Percentiles rank a stretch among this genome's conserved stretches.
Conservation (phyloP, 2,888 invertebrate species). For the Orchesella flavescens region DNA sequence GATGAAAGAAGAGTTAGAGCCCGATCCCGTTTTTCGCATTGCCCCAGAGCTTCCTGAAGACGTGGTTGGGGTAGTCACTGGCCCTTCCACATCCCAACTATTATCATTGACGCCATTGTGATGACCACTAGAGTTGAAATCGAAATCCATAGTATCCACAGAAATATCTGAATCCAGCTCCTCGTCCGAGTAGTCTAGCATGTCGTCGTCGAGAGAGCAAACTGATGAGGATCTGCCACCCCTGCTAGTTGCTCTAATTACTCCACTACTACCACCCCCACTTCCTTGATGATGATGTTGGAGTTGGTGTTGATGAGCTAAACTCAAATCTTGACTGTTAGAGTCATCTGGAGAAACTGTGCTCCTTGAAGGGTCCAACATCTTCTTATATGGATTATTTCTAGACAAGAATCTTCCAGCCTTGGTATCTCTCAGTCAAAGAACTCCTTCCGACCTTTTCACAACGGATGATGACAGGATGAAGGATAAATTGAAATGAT, state of each 20-base stretch:
- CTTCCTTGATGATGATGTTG: neutral
- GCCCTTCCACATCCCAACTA: neutral
- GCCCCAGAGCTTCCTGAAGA: neutral
- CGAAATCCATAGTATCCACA: conserved; percentile 42
- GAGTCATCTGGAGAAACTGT: conserved; percentile 33
- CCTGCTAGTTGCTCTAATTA: neutral
- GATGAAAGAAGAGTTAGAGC: too few relatives aligned
- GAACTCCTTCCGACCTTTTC: neutral
- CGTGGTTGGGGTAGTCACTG: neutral
- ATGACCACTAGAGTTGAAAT: conserved; percentile 2
- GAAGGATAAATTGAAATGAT: too few relatives aligned
- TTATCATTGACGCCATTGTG: neutral
- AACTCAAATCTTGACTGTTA: conserved; percentile 19
- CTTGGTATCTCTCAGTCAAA: neutral
- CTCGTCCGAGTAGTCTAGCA: conserved; percentile 46
- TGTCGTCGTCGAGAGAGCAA: conserved; percentile 34
- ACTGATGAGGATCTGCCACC: conserved; percentile 27
- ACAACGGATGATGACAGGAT: too few relatives aligned
- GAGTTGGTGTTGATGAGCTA: conserved; percentile 1
- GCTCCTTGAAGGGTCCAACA: conserved; percentile 34
- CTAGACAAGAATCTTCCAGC: neutral
- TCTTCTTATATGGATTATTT: conserved; percentile 1
- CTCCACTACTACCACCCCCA: neutral
- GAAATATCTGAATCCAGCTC: conserved; percentile 51
- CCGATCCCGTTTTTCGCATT: neutral